A percentile compares a stretch with the other conserved stretches of the same genome.
Conservation (phyloP, 2,797 vertebrate genomes). For the Pyrocephalus nanus region DNA sequence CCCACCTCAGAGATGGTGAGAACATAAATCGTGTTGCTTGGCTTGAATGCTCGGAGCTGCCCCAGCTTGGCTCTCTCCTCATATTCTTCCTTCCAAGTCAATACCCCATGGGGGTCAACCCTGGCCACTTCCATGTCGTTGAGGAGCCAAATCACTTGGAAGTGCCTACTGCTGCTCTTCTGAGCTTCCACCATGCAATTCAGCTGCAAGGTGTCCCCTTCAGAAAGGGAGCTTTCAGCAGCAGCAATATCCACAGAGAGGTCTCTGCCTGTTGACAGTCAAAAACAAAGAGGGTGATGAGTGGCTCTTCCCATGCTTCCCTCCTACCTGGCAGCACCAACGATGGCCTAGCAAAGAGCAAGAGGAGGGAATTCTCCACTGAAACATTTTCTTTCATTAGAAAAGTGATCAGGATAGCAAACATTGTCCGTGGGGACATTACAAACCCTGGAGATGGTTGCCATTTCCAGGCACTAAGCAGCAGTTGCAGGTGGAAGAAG, state of each 20-base stretch:
- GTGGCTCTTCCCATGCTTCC: not conserved
- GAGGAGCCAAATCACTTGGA: slow-evolving; percentile 80
- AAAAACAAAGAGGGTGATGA: slow-evolving; percentile 20
- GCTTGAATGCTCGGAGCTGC: slow-evolving; percentile 76
- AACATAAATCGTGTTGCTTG: slow-evolving; percentile 66
- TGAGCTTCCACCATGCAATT: slow-evolving; percentile 70
- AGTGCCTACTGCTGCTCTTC: slow-evolving; percentile 56
- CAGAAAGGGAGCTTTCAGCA: slow-evolving; percentile 38
- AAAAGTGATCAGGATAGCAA: not conserved
- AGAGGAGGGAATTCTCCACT: not conserved
- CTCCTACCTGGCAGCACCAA: not conserved
- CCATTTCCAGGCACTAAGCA: not conserved
- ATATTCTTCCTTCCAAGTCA: slow-evolving; percentile 66
- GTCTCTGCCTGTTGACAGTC: slow-evolving; percentile 54
- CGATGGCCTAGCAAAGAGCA: not conserved
- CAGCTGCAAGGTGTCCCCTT: slow-evolving; percentile 78
- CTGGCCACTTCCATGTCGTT: slow-evolving; percentile 59
- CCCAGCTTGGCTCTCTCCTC: slow-evolving; percentile 61
- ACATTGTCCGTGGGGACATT: not conserved
- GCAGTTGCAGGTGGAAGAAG: rapidly evolving
- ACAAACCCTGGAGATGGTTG: not conserved
- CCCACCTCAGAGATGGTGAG: slow-evolving; percentile 75
- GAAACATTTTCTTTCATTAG: not conserved
- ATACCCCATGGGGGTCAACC: slow-evolving; percentile 77
- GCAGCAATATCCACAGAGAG: slow-evolving; percentile 69